These are phyloP conservation scores for Phylloscopus collybita DNA, from an alignment of 2,797 vertebrate species.

Conservation along the genomic window DNA sequence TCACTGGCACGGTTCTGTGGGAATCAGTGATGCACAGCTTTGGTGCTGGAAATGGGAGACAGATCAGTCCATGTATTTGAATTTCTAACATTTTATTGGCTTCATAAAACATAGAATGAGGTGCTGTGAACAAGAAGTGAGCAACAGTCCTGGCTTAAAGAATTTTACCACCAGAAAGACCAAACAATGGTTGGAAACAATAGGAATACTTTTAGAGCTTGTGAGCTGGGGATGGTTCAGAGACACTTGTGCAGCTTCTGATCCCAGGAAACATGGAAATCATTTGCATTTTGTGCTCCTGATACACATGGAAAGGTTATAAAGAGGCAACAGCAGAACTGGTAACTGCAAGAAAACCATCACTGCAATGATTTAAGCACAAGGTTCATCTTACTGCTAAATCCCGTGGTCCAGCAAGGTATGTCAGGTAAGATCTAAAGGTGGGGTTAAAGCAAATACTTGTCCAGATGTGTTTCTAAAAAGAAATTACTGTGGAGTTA, in stretches of 20 bases:
- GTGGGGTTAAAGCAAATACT: neutral
- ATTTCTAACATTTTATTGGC: conserved; percentile 28
- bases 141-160: conserved; percentile 10
- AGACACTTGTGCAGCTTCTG: neutral
- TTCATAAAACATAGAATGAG: conserved; percentile 1
- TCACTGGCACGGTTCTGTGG: neutral
- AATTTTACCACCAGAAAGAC: neutral
- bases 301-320: neutral
- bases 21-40: neutral
- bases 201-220: neutral
- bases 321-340: neutral
- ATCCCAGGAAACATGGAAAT: neutral
- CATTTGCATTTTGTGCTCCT: neutral
- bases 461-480: neutral
- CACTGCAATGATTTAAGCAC: neutral
- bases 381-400: neutral
- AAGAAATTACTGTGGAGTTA: neutral
- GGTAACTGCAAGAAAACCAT: neutral
- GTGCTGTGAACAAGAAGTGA: conserved; percentile 31
- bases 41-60: conserved; percentile 37
- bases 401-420: neutral
- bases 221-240: neutral
- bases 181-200: neutral
- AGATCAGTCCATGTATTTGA: neutral
- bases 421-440: neutral